phyloP scores from a whole-genome alignment of 2,113 vertebrate genomes.

The Hystrix brachyura region DNA sequence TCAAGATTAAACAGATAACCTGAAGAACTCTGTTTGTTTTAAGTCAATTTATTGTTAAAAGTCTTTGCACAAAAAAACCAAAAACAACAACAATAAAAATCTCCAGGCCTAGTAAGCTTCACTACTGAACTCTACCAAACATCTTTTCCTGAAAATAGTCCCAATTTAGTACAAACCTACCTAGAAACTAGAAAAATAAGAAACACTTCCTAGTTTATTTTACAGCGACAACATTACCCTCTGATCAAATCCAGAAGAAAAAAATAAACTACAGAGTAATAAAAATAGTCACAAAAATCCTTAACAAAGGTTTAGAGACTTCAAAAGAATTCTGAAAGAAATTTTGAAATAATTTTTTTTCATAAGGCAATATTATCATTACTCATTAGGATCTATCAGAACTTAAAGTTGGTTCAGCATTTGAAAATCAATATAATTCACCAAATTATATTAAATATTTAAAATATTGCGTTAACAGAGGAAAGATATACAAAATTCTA shows the following conservation, averaged over 20 bases:
- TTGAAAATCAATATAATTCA: neutral
- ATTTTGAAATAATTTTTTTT: neutral
- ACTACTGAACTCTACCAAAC: neutral
- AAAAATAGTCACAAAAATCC: neutral
- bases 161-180: neutral
- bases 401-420: neutral
- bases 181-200: neutral
- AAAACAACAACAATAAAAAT: neutral
- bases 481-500: neutral
- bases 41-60: neutral
- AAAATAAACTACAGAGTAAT: neutral
- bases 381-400: neutral
- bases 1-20: neutral
- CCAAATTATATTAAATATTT: neutral
- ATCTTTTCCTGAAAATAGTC: neutral
- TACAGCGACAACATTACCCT: neutral
- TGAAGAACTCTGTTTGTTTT: neutral
- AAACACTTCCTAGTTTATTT: neutral
- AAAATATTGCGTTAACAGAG: neutral
- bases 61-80: neutral
- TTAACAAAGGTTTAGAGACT: neutral
- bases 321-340: neutral
- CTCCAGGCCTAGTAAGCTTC: neutral
- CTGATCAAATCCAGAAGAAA: neutral
- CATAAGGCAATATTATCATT: neutral